These are phyloP conservation scores for Ardeotis arabs DNA, from an alignment of 2,113 vertebrate genomes.

Conservation along the genomic window DNA sequence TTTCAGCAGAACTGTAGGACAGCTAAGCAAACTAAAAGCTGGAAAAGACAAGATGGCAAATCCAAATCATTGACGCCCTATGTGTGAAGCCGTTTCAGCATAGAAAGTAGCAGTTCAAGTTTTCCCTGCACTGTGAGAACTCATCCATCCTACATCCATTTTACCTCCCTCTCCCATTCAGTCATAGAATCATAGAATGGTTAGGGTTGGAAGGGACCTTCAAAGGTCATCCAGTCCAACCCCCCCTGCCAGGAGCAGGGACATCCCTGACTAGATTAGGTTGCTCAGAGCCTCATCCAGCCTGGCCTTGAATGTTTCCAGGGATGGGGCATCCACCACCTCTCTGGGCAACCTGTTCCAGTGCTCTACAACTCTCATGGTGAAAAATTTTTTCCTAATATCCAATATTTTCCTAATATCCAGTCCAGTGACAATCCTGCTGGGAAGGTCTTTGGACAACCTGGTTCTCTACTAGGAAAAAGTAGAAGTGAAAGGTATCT, in stretches of 20 bases:
- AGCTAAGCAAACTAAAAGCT: background rate
- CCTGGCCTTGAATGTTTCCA: no score
- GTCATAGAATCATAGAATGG: no score
- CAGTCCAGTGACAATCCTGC: background rate
- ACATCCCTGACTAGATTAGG: no score
- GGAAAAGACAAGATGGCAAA: background rate
- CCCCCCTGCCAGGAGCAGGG: no score
- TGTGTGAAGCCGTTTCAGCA: background rate
- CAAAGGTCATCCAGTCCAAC: no score
- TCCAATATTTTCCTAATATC: no score
- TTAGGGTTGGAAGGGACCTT: no score
- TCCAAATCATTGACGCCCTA: background rate
- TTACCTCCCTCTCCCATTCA: background rate
- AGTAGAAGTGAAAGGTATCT: background rate
- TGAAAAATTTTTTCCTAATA: no score
- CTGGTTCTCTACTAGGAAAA: background rate
- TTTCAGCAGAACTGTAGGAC: background rate
- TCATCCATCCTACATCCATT: background rate
- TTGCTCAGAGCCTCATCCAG: no score
- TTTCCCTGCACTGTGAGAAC: background rate
- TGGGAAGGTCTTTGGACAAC: background rate
- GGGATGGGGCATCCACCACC: no score
- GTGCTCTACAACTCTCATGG: no score
- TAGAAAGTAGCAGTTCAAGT: background rate
- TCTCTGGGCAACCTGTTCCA: no score